phyloP scores from a whole-genome alignment of 2,888 invertebrate species.

The Patella caerulea region DNA sequence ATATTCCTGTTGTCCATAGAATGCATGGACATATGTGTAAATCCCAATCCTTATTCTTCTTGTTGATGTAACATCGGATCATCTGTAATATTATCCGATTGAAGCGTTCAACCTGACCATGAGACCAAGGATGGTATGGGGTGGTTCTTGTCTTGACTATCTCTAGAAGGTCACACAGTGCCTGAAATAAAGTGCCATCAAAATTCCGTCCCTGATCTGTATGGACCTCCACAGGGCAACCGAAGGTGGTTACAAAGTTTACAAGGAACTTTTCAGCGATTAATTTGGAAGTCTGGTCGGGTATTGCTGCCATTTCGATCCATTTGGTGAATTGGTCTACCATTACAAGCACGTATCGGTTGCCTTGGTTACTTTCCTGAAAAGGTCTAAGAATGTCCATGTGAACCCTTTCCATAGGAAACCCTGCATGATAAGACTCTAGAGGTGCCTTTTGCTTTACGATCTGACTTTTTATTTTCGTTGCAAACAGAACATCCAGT shows the following conservation, averaged over 20 bases:
- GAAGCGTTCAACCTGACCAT: conserved; percentile 29
- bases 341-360: conserved; percentile 21
- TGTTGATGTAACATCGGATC: conserved; percentile 27
- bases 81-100: conserved; percentile 28
- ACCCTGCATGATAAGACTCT: conserved; percentile 18
- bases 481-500: background rate
- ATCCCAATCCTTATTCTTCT: background rate
- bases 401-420: conserved; percentile 26
- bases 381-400: conserved; percentile 25
- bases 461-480: background rate
- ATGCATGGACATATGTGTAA: too few relatives aligned
- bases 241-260: conserved; percentile 30
- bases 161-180: conserved; percentile 29
- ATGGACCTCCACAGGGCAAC: conserved; percentile 32
- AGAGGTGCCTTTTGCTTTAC: conserved; percentile 10
- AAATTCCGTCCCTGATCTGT: conserved; percentile 34
- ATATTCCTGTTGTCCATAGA: background rate
- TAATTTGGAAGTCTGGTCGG: conserved; percentile 25
- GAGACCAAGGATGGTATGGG: conserved; percentile 29
- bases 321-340: conserved; percentile 23
- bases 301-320: conserved; percentile 26
- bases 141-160: conserved; percentile 33
- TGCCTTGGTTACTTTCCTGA: conserved; percentile 7
- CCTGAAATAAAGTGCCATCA: conserved; percentile 24
- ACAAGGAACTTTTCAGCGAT: conserved; percentile 20